Percentiles rank a stretch among this genome's conserved stretches.
Conservation (phyloP, 2,797 vertebrate genomes). For the Melanotaenia parkinsoni region DNA sequence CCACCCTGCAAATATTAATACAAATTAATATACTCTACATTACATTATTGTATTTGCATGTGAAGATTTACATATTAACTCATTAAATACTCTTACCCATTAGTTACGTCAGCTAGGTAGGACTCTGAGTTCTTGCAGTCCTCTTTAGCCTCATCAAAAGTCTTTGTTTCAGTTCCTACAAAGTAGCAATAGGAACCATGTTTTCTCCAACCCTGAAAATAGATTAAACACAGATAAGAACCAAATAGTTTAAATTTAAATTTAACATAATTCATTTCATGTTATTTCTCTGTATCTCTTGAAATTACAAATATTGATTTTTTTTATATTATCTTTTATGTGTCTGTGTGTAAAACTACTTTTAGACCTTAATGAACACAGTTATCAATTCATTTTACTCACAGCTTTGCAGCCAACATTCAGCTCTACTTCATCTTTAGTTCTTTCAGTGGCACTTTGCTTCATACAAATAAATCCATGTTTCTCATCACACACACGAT, state of each 20-base stretch:
- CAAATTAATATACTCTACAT: background rate
- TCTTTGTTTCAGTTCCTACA: conserved; percentile 83
- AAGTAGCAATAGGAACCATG: conserved; percentile 92
- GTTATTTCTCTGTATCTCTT: background rate
- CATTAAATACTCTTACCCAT: conserved; percentile 81
- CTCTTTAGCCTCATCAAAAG: conserved; percentile 88
- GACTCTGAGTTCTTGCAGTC: conserved; percentile 84
- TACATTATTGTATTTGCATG: background rate
- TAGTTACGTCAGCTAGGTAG: conserved; percentile 87
- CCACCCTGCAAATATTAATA: conserved; percentile 81
- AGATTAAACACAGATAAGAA: conserved; percentile 8
- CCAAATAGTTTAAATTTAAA: background rate
- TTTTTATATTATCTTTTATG: background rate
- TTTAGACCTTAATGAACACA: background rate
- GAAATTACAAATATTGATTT: background rate
- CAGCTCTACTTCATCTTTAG: conserved; percentile 55
- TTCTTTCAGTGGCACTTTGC: conserved; percentile 73
- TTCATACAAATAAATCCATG: conserved; percentile 91
- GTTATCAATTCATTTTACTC: conserved; percentile 61
- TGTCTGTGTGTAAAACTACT: background rate
- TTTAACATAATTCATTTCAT: background rate
- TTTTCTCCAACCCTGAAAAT: conserved; percentile 89
- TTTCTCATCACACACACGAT: conserved; percentile 84
- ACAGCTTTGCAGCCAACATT: conserved; percentile 88
- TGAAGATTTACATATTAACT: no score